These are phyloP conservation scores for Daktulosphaira vitifoliae DNA, from an alignment of 1,140 invertebrate species.

Conservation along the genomic window DNA sequence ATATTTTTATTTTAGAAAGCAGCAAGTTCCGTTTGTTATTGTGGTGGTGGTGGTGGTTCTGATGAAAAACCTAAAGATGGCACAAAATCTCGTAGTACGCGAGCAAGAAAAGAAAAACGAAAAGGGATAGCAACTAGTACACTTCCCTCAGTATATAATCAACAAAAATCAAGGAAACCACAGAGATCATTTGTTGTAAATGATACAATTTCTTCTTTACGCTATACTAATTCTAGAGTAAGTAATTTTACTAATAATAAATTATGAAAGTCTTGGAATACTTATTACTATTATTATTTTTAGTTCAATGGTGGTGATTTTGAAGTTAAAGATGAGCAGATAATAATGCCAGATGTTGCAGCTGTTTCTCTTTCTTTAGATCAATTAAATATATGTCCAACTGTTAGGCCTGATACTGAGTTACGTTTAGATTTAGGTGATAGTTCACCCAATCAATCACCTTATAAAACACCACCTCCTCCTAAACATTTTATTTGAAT, in stretches of 20 bases:
- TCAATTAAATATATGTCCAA: slow-evolving; percentile 18
- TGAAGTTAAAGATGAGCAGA: slow-evolving; percentile 14
- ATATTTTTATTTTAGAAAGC: slow-evolving; percentile 18
- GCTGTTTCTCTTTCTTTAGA: slow-evolving; percentile 26
- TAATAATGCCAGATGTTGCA: slow-evolving; percentile 26
- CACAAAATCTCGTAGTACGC: slow-evolving; percentile 9
- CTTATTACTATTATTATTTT: background rate
- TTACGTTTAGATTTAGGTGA: slow-evolving; percentile 18
- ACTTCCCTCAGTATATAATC: background rate
- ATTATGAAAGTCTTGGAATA: background rate
- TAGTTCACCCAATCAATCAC: slow-evolving; percentile 23
- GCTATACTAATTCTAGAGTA: slow-evolving; percentile 9
- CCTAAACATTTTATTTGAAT: slow-evolving; percentile 28
- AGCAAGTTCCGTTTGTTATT: slow-evolving; percentile 21
- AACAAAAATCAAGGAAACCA: slow-evolving; percentile 26
- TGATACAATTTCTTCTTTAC: slow-evolving; percentile 17
- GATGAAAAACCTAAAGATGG: slow-evolving; percentile 28
- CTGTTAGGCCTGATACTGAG: slow-evolving; percentile 13
- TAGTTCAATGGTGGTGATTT: slow-evolving; percentile 23
- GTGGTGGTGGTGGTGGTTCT: slow-evolving; percentile 19
- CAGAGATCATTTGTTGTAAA: slow-evolving; percentile 18
- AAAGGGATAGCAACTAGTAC: slow-evolving; percentile 26
- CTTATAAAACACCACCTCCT: slow-evolving; percentile 29
- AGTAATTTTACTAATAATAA: slow-evolving; percentile 5
- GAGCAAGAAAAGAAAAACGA: slow-evolving; percentile 25